phyloP scores from a whole-genome alignment of 2,113 vertebrate genomes.

The Cyphomyrus plagiostoma region DNA sequence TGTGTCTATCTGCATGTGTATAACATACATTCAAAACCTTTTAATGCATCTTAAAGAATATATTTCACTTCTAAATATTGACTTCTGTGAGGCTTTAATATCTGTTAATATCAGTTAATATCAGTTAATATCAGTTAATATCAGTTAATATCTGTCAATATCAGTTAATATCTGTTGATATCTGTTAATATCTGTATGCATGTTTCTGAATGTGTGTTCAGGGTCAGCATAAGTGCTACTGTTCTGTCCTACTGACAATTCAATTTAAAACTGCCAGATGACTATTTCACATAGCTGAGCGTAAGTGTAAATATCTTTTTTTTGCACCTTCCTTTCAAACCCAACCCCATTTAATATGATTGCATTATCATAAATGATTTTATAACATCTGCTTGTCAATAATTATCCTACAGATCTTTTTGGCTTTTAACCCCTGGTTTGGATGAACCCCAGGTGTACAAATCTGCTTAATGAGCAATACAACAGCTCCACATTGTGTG shows the following conservation, averaged over 20 bases:
- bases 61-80: constrained; percentile 1
- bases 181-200: neutral
- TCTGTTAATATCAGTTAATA: neutral
- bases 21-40: constrained; percentile 26
- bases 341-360: constrained; percentile 58
- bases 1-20: neutral
- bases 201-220: neutral
- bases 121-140: too few species aligned
- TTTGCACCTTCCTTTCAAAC: constrained; percentile 21
- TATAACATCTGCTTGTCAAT: constrained; percentile 68
- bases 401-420: constrained; percentile 55
- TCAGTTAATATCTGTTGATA: neutral
- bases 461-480: constrained; percentile 54
- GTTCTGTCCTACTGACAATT: neutral
- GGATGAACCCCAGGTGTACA: constrained; percentile 62
- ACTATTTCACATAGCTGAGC: constrained; percentile 11
- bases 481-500: neutral
- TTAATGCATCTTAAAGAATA: constrained; percentile 39
- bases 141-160: constrained; percentile 3
- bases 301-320: constrained; percentile 14
- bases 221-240: neutral
- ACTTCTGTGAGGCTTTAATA: neutral
- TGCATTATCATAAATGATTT: constrained; percentile 69
- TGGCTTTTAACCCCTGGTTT: constrained; percentile 51
- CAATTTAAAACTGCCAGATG: neutral